These are phyloP conservation scores for Leucophora obtusa DNA, from an alignment of 2,888 invertebrate genomes.

Conservation along the genomic window DNA sequence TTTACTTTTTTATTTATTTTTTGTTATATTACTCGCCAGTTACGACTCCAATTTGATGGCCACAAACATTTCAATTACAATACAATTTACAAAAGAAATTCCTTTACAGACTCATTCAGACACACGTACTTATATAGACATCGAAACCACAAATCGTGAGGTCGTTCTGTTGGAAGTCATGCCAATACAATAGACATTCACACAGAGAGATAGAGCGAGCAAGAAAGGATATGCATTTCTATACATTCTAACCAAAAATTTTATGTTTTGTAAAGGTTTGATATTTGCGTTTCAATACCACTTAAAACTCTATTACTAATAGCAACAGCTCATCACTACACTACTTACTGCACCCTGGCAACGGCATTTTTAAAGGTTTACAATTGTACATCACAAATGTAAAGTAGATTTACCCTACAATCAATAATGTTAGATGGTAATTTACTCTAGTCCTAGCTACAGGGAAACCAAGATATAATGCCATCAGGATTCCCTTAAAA, in stretches of 20 bases:
- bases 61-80: constrained; percentile 64
- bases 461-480: no score
- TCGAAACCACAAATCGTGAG: constrained; percentile 7
- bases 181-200: constrained; percentile 39
- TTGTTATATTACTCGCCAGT: constrained; percentile 2
- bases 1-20: constrained; percentile 4
- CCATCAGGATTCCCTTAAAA: no score
- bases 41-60: constrained; percentile 55
- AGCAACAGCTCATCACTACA: constrained; percentile 25
- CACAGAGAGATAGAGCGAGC: not conserved
- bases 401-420: no score
- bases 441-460: no score
- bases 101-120: constrained; percentile 22
- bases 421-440: no score
- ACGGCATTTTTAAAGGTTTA: no score
- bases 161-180: constrained; percentile 33
- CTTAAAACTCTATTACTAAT: constrained; percentile 46
- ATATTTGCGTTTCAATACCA: constrained; percentile 15
- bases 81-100: constrained; percentile 59
- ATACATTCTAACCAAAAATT: constrained; percentile 37
- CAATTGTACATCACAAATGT: no score
- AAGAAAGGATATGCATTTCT: constrained; percentile 28
- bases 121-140: not conserved
- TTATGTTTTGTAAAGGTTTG: constrained; percentile 31
- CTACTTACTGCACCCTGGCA: not conserved